Conservation (phyloP, 1,140 invertebrate species). For the Schlechtendalia chinensis region DNA sequence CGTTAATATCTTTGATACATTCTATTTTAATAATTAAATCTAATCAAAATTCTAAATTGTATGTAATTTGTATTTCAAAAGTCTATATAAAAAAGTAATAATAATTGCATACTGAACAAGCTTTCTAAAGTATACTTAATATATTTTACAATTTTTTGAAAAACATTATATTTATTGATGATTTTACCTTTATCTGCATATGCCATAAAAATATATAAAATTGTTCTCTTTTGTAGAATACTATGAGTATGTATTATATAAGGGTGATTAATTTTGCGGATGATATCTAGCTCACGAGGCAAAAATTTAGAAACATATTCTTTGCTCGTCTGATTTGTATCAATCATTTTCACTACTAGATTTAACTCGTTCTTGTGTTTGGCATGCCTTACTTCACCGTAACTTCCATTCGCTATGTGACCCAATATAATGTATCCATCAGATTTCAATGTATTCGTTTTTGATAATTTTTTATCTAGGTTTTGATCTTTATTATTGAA, state of each 20-base stretch:
- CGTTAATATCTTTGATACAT: not conserved
- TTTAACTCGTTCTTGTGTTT: constrained; percentile 9
- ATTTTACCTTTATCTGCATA: constrained; percentile 52
- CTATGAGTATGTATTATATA: constrained; percentile 67
- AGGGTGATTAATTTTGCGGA: constrained; percentile 70
- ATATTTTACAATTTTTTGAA: no score
- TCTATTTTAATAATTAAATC: not conserved
- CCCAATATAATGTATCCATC: constrained; percentile 33
- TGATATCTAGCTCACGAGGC: constrained; percentile 70
- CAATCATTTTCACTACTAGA: constrained; percentile 73
- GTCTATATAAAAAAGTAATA: no score
- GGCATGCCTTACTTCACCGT: constrained; percentile 25
- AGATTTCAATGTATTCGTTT: constrained; percentile 12
- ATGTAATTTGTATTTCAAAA: no score
- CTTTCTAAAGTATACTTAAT: no score
- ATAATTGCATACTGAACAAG: no score
- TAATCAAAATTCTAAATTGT: no score
- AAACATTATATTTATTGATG: no score
- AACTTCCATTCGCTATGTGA: constrained; percentile 41
- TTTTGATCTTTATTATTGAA: constrained; percentile 2
- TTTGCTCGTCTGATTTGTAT: constrained; percentile 66
- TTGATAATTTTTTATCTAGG: not conserved
- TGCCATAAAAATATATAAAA: constrained; percentile 46
- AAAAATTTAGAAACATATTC: constrained; percentile 63
- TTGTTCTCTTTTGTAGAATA: constrained; percentile 63